A percentile compares a stretch with the other conserved stretches of the same genome.
These are phyloP conservation scores for Lethenteron reissneri DNA, from an alignment of 2,113 vertebrate genomes.

Conservation along the genomic window DNA sequence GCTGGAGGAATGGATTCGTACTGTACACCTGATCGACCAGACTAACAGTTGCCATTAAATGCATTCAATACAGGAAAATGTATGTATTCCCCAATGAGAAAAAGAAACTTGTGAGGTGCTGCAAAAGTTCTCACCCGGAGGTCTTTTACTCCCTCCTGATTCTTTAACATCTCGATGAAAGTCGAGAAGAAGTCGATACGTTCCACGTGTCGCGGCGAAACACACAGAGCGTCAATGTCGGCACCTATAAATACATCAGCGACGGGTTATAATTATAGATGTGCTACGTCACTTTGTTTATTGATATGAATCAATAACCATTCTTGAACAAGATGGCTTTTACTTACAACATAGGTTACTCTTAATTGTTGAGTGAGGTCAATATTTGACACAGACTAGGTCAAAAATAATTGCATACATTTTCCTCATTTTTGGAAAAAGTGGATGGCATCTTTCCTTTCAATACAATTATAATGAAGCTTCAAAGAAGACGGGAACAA, in stretches of 20 bases:
- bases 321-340: too few relatives aligned
- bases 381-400: conserved; percentile 8
- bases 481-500: conserved; percentile 3
- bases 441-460: too few relatives aligned
- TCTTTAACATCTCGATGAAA: conserved; percentile 57
- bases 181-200: conserved; percentile 64
- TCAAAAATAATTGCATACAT: conserved; percentile 8
- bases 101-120: too few relatives aligned
- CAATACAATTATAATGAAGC: too few relatives aligned
- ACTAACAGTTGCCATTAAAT: too few relatives aligned
- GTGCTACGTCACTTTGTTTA: too few relatives aligned
- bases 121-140: conserved; percentile 29
- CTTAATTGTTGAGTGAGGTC: neutral
- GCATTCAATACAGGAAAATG: too few relatives aligned
- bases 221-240: conserved; percentile 66
- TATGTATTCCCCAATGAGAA: too few relatives aligned
- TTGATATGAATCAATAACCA: too few relatives aligned
- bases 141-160: conserved; percentile 61
- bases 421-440: neutral
- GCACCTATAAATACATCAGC: conserved; percentile 29
- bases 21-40: too few relatives aligned
- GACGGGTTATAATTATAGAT: too few relatives aligned
- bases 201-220: conserved; percentile 53
- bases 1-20: too few relatives aligned
- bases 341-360: neutral